Conservation (phyloP, 2,888 invertebrate species). For the Chelonus formosanus region DNA sequence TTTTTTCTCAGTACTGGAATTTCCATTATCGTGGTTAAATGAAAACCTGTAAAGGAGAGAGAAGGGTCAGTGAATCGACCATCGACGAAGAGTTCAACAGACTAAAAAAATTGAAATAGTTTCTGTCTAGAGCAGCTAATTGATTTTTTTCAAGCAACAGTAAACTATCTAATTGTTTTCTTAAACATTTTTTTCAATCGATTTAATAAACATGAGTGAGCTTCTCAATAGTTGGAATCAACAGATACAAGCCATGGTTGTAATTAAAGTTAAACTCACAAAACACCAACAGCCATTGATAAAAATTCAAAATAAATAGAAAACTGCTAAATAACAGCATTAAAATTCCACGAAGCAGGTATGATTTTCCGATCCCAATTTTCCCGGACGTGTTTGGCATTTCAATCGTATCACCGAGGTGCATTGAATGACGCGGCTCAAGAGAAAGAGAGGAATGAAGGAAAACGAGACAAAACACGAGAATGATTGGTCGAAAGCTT, state of each 20-base stretch:
- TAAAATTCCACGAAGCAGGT: slow-evolving; percentile 26
- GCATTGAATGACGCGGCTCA: slow-evolving; percentile 8
- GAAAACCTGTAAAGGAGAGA: slow-evolving; percentile 25
- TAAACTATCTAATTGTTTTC: not conserved
- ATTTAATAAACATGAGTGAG: no score
- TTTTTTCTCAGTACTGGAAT: slow-evolving; percentile 27
- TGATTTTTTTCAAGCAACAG: slow-evolving; percentile 24
- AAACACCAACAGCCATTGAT: no score
- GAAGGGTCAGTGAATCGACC: slow-evolving; percentile 26
- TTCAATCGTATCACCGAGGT: slow-evolving; percentile 9
- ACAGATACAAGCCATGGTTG: no score
- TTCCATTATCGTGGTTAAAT: slow-evolving; percentile 40
- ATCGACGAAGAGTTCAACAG: slow-evolving; percentile 23
- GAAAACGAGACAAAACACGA: not conserved
- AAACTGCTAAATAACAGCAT: not conserved
- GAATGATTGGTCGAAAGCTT: slow-evolving; percentile 36
- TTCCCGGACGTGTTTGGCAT: slow-evolving; percentile 26
- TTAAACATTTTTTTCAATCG: no score
- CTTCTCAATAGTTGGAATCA: no score
- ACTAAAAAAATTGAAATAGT: slow-evolving; percentile 20
- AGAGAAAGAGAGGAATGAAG: slow-evolving; percentile 1
- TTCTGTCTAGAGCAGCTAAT: slow-evolving; percentile 24
- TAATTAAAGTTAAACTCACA: no score
- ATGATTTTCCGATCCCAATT: slow-evolving; percentile 29
- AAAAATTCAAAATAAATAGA: slow-evolving; percentile 3